Conservation (phyloP, 1,140 invertebrate species). For the Ceratosolen solmsi region DNA sequence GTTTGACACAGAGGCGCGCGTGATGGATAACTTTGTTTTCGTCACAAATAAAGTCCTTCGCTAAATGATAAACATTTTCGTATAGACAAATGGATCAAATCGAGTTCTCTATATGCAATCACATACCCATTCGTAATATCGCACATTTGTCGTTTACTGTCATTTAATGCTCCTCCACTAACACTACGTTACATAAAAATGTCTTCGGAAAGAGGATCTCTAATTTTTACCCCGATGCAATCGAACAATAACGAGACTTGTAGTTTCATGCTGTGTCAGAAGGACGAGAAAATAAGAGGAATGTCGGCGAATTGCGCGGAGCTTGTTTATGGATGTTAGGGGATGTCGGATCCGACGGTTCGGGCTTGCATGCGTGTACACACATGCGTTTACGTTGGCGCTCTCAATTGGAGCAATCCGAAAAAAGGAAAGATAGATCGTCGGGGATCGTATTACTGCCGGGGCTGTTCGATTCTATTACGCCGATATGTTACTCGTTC, state of each 20-base stretch:
- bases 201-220: background rate
- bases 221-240: background rate
- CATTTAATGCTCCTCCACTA: background rate
- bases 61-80: background rate
- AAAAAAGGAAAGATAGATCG: slow-evolving; percentile 42
- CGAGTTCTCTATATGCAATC: background rate
- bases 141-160: background rate
- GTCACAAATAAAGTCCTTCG: background rate
- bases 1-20: background rate
- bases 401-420: slow-evolving; percentile 42
- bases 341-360: slow-evolving; percentile 40
- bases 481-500: slow-evolving; percentile 34
- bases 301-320: slow-evolving; percentile 7
- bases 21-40: background rate
- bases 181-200: background rate
- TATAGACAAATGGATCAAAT: background rate
- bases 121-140: background rate
- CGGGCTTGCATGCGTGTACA: background rate
- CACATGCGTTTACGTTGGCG: background rate
- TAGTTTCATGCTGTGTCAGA: background rate
- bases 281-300: background rate
- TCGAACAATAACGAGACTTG: background rate
- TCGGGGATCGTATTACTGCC: slow-evolving; percentile 38
- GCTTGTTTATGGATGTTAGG: slow-evolving; percentile 37
- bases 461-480: slow-evolving; percentile 49